Evolutionary conservation across 1,140 invertebrate genomes (phyloP).

Genomic region (Pantala flavescens): DNA sequence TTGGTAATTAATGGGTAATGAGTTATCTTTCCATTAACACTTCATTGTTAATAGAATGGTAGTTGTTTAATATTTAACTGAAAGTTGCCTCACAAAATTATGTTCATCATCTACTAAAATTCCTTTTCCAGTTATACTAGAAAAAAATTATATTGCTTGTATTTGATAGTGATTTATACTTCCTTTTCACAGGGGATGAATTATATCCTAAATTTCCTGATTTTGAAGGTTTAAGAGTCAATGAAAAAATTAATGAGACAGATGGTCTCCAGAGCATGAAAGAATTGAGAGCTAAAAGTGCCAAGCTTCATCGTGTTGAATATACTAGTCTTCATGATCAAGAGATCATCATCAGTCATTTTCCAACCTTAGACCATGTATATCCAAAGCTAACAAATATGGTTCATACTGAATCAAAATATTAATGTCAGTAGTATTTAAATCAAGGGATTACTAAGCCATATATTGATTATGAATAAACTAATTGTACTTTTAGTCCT

Average conservation of each 20-base stretch:
- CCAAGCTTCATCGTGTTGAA: constrained; percentile 12
- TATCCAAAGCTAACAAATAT: not conserved
- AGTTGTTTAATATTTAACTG: too few relatives aligned
- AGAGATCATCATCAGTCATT: not conserved
- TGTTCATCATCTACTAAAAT: too few relatives aligned
- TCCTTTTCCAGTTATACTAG: too few relatives aligned
- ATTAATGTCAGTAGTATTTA: not conserved
- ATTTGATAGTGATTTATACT: not conserved
- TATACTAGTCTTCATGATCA: not conserved
- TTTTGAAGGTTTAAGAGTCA: not conserved
- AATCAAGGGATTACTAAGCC: too few relatives aligned
- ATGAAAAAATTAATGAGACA: not conserved
- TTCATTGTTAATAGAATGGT: too few relatives aligned
- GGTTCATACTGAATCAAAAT: not conserved
- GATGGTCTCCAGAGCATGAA: not conserved
- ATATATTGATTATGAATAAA: too few relatives aligned
- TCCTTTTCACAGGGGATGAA: constrained; percentile 10
- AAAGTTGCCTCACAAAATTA: too few relatives aligned
- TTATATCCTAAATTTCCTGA: constrained; percentile 1
- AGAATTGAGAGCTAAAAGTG: not conserved
- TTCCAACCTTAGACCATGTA: not conserved
- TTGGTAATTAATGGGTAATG: too few relatives aligned
- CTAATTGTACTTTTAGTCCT: too few relatives aligned
- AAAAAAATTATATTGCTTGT: too few relatives aligned
- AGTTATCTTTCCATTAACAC: too few relatives aligned